Conservation (phyloP, 2,888 invertebrate genomes). For the Eutolmus rufibarbis region DNA sequence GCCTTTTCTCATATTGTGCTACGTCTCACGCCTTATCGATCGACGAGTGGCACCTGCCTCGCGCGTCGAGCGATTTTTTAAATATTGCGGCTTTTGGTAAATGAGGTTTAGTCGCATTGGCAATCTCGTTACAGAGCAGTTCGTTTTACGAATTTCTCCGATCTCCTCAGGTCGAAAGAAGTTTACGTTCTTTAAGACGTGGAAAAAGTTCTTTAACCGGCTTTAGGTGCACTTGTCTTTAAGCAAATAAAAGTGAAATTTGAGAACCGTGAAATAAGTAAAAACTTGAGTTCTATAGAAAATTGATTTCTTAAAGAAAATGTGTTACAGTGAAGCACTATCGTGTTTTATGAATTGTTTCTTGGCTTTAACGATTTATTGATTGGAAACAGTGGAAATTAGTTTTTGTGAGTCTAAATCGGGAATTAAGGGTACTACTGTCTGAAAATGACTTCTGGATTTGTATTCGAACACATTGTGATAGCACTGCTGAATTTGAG, state of each 20-base stretch:
- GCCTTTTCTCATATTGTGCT: constrained; percentile 20
- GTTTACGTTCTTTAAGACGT: constrained; percentile 1
- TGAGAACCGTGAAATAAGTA: background rate
- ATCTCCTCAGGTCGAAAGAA: background rate
- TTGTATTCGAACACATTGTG: constrained; percentile 60
- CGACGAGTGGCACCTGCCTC: background rate
- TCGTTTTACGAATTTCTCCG: background rate
- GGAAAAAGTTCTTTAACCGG: constrained; percentile 26
- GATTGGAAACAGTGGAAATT: background rate
- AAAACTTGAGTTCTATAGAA: background rate
- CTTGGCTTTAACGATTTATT: background rate
- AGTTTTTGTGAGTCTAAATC: background rate
- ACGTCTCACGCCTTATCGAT: constrained; percentile 5
- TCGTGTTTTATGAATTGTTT: background rate
- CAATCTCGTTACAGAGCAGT: background rate
- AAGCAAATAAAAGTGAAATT: constrained; percentile 15
- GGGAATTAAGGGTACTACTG: background rate
- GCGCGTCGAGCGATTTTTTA: background rate
- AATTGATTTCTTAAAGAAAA: constrained; percentile 6
- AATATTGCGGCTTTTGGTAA: constrained; percentile 24
- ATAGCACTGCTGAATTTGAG: constrained; percentile 55
- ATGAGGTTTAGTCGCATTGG: constrained; percentile 14
- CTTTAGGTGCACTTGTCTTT: constrained; percentile 30
- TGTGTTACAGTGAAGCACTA: constrained; percentile 16
- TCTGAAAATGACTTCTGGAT: constrained; percentile 59